Base-by-base conservation (phyloP, 2,113 vertebrate species). In the Tachuris rubrigastra region DNA sequence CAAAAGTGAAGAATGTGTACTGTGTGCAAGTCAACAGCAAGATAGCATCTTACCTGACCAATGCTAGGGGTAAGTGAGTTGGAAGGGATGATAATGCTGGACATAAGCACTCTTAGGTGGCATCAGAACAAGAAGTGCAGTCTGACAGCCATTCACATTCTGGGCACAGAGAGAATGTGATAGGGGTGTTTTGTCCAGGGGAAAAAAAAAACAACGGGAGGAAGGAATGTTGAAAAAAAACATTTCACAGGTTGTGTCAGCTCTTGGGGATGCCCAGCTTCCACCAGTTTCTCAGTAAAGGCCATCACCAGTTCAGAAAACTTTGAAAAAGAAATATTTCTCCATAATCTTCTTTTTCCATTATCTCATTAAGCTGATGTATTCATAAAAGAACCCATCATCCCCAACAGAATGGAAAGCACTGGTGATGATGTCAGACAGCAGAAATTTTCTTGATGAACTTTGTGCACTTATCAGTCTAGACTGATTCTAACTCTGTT, bases 111-210 rank as follows among this genome's bases (percentile, higher is more conserved):
- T 87, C 59, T 78, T 76, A 96, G 52, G 41, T 74, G 50, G 62
- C 3, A 4, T 95, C 73, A 95, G 92, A 94, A 68, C 35, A 87
- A 89, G 86, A 35, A 75, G 63, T 31, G 68, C 46, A 76, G 14
- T 85, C 79, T 93, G 85, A 94, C 37, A 94, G 85, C 28, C 93
- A 67, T 56, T 90, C 60, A 84, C 42, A 90, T 93, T 92, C 66
- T 90, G 76, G 53, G 42, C 73, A 91, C 68, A 93, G 42, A 85
- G 18, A 88, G 46, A 96, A 95, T 68, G 69, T 55, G 69, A 85
- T 30, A 41, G 56, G 93, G 69, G 53, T 58, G 37, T 21, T 87
- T 37, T 91, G 81, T 73, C 66, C 68, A 59, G 47, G 68, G 30
- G 5, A 42, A n/a, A 95, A 79, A n/a, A 95, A 79, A 81, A 42